Conservation (phyloP, 1,140 invertebrate genomes). For the Aethina tumida region DNA sequence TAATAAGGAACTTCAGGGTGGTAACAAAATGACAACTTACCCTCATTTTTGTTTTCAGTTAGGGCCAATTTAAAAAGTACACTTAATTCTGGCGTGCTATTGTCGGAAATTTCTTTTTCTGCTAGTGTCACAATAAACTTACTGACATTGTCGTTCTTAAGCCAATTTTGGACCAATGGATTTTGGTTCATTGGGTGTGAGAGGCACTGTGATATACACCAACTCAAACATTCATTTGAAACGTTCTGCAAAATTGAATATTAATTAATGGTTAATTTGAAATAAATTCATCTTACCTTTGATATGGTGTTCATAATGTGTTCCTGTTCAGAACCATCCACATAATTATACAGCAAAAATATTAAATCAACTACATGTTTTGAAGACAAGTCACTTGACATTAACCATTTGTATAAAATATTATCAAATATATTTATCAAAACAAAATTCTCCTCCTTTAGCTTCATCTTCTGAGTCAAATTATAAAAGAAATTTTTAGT, state of each 20-base stretch:
- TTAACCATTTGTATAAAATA: constrained; percentile 40
- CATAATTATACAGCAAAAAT: constrained; percentile 45
- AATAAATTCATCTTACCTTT: constrained; percentile 31
- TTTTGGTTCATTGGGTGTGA: constrained; percentile 40
- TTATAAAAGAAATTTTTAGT: constrained; percentile 34
- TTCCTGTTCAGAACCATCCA: constrained; percentile 38
- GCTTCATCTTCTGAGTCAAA: constrained; percentile 29
- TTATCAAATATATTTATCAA: constrained; percentile 41
- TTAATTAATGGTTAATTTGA: not conserved
- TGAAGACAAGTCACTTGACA: constrained; percentile 32
- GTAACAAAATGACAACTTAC: constrained; percentile 16
- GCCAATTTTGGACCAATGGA: constrained; percentile 42
- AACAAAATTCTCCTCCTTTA: constrained; percentile 26
- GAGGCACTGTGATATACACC: constrained; percentile 39
- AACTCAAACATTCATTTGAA: constrained; percentile 17
- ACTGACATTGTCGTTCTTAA: constrained; percentile 34
- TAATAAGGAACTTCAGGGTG: constrained; percentile 4
- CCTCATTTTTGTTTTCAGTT: constrained; percentile 26
- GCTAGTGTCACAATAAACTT: constrained; percentile 35
- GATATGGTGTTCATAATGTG: constrained; percentile 41
- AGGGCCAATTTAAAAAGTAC: constrained; percentile 35
- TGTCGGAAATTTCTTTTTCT: constrained; percentile 33
- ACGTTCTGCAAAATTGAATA: constrained; percentile 19
- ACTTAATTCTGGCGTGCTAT: constrained; percentile 35
- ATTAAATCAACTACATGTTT: constrained; percentile 46